phyloP scores from a whole-genome alignment of 2,888 invertebrate species.

The Nephrotoma appendiculata region DNA sequence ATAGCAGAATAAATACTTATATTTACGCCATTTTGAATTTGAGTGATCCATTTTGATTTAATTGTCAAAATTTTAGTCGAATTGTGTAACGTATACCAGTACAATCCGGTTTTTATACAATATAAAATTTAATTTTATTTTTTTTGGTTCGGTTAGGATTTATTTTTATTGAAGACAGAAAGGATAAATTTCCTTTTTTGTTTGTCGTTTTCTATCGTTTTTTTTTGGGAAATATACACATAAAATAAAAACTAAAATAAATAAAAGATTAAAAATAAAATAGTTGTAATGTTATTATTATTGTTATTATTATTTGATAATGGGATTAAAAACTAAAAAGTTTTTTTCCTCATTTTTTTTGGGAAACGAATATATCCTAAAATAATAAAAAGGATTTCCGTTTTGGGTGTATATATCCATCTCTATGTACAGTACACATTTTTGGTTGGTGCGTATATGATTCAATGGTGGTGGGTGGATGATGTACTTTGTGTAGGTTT shows the following conservation, averaged over 20 bases:
- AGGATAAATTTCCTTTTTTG: not conserved
- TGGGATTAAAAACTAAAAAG: not conserved
- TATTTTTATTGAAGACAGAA: not conserved
- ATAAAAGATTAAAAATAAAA: not conserved
- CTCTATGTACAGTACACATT: not conserved
- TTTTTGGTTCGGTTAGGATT: not conserved
- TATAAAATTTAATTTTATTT: not conserved
- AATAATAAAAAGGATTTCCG: not conserved
- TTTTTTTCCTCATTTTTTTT: not conserved
- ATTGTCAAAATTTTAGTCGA: not conserved
- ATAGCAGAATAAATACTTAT: not conserved
- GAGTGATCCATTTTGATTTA: not conserved
- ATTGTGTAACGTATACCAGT: not conserved
- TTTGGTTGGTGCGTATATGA: not conserved
- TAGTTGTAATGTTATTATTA: not conserved
- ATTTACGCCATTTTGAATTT: not conserved
- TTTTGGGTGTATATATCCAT: not conserved
- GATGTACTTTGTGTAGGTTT: too few species aligned
- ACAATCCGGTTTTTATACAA: not conserved
- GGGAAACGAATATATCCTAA: not conserved
- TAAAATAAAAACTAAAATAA: not conserved
- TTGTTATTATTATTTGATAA: not conserved
- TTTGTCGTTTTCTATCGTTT: not conserved
- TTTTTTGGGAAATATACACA: not conserved
- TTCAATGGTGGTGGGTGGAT: too few species aligned